Evolutionary conservation across 1,140 invertebrate species (phyloP).

Genomic region (Colletes latitarsis): DNA sequence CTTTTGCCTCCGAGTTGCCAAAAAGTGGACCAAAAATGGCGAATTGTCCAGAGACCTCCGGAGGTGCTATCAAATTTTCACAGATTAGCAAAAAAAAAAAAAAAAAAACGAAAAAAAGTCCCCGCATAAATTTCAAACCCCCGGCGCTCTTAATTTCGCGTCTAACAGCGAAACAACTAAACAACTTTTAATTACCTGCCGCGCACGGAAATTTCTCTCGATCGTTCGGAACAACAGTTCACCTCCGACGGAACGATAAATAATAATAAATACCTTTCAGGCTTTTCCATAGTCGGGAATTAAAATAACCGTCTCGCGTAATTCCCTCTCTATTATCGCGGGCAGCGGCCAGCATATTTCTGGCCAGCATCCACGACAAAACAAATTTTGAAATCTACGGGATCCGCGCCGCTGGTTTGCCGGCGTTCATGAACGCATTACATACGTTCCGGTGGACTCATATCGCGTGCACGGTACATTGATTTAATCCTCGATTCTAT

Average conservation of each 20-base stretch:
- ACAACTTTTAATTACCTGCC: no score
- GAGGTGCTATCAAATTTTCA: no score
- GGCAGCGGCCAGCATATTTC: conserved; percentile 43
- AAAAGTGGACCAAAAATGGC: neutral
- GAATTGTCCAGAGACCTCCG: no score
- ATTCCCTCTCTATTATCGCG: conserved; percentile 42
- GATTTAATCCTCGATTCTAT: conserved; percentile 66
- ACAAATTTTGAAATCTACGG: conserved; percentile 64
- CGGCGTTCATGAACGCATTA: conserved; percentile 58
- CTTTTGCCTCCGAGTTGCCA: no score
- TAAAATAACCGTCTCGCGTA: conserved; percentile 32
- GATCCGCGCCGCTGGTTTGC: conserved; percentile 45
- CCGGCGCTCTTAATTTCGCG: no score
- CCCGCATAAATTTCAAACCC: no score
- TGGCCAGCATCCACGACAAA: conserved; percentile 32
- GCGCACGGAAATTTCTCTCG: neutral
- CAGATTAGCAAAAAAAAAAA: no score
- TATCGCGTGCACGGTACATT: conserved; percentile 66
- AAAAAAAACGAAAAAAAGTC: no score
- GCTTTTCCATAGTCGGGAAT: conserved; percentile 20
- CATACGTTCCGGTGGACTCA: conserved; percentile 61
- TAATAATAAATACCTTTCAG: neutral
- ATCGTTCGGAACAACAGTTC: neutral
- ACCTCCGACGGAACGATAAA: neutral
- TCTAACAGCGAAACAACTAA: no score